Percentiles rank a stretch among this genome's conserved stretches.
phyloP scores from a whole-genome alignment of 2,113 vertebrate genomes.

The Ceratotherium simum region DNA sequence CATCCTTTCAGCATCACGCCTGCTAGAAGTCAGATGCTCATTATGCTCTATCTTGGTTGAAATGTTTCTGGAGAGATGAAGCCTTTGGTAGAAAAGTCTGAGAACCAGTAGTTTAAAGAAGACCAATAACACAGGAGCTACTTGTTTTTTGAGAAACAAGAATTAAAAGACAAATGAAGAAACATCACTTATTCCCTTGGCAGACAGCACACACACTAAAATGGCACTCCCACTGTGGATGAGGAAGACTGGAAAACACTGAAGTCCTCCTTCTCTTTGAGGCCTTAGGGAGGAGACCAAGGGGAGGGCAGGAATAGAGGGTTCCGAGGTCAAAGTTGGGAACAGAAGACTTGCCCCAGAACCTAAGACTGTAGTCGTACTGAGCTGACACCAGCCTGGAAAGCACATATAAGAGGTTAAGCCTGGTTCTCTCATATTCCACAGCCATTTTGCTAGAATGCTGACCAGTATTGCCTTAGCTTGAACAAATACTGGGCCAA shows the following conservation, averaged over 20 bases:
- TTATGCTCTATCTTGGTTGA: not conserved
- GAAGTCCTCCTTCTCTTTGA: not conserved
- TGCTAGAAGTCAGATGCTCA: not conserved
- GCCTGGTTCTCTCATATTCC: not conserved
- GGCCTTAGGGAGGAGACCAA: not conserved
- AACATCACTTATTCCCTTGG: not conserved
- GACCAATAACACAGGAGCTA: not conserved
- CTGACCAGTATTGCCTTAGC: not conserved
- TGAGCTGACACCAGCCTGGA: not conserved
- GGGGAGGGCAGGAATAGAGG: not conserved
- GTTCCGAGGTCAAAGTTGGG: not conserved
- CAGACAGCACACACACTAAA: not conserved
- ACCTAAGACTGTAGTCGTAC: accelerated
- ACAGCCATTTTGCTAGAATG: not conserved
- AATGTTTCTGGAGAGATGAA: slow-evolving; percentile 23
- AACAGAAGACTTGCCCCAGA: not conserved
- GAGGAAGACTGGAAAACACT: not conserved
- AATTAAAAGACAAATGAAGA: slow-evolving; percentile 25
- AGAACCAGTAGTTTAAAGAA: slow-evolving; percentile 2
- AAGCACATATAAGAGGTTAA: not conserved
- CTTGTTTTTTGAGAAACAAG: slow-evolving; percentile 10
- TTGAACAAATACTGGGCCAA: not conserved
- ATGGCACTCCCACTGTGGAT: not conserved
- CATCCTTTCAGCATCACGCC: not conserved
- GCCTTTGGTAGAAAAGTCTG: not conserved